Base-by-base conservation (phyloP, 1,140 invertebrate species). In the Drosophila teissieri region DNA sequence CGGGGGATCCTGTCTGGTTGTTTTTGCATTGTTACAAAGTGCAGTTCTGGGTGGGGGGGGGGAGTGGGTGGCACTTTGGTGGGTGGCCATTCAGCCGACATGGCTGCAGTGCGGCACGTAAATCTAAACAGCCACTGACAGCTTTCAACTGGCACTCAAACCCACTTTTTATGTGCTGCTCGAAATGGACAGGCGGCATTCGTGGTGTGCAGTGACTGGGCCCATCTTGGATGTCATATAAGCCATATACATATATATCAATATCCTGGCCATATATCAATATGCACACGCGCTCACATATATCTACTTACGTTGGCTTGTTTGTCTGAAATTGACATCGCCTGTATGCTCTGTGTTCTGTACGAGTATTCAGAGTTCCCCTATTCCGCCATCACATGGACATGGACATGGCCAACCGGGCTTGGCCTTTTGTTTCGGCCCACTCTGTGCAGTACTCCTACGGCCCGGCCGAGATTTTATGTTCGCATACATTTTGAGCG, bases 111-210 rank as follows among this genome's bases (percentile, higher is more conserved):
- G 83, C 83, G 83, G 84, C 83, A 88, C 83, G 83, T 88, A 88
- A 88, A 88, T 88, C 83, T 83, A 88, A 88, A 88, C 83, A 88
- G 84, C 79, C 79, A 83, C 75, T 89, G 83, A 86, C 83, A 86
- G 83, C 83, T 86, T 81, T 86, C 74, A 86, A 72, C 78, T 76
- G 61, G 40, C 64, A 65, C 63, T 80, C 54, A 42, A 70, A 51
- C 55, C 37, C 51, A 56, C 45, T 48, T 81, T 88, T 88, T 88
- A 75, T 76, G 73, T 78, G 75, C 73, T 63, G 69, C 68, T 67
- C 67, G 56, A 83, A 83, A 56, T 73, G 78, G 68, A 44, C 62
- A 78, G 37, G 58, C n/a, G 53, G 22, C 36, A n/a, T 34, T 2
- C 12, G n/a, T 5, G 34, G 34, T 31, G 34, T 12, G 62, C 63